phyloP scores from a whole-genome alignment of 2,888 invertebrate genomes.

The Argyresthia goedartella region DNA sequence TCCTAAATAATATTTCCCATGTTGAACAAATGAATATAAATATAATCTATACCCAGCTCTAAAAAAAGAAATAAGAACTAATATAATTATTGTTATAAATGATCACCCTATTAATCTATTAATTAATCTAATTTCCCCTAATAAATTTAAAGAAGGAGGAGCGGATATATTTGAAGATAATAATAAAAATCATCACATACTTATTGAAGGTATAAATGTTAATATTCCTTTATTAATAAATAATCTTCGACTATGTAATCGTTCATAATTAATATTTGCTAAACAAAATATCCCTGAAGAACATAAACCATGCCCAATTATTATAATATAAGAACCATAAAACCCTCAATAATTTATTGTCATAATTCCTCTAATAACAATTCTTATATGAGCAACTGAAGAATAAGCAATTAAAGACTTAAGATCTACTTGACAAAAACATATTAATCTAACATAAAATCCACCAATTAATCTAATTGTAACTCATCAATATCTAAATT shows the following conservation, averaged over 20 bases:
- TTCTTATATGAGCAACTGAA: slow-evolving; percentile 78
- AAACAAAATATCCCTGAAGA: slow-evolving; percentile 77
- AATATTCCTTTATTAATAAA: slow-evolving; percentile 74
- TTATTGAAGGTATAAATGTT: slow-evolving; percentile 69
- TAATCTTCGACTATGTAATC: slow-evolving; percentile 71
- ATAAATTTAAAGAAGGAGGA: slow-evolving; percentile 76
- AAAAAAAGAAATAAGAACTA: slow-evolving; percentile 74
- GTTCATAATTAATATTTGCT: slow-evolving; percentile 75
- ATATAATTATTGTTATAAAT: slow-evolving; percentile 54
- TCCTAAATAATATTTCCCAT: slow-evolving; percentile 66
- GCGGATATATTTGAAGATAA: slow-evolving; percentile 74
- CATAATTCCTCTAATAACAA: slow-evolving; percentile 72
- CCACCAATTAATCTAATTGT: slow-evolving; percentile 70
- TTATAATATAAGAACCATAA: slow-evolving; percentile 66
- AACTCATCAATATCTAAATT: slow-evolving; percentile 65
- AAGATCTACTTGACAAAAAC: slow-evolving; percentile 78
- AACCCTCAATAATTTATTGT: slow-evolving; percentile 67
- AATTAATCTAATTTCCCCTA: slow-evolving; percentile 76
- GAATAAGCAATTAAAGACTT: slow-evolving; percentile 82
- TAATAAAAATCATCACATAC: slow-evolving; percentile 76
- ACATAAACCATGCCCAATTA: slow-evolving; percentile 76
- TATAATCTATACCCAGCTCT: slow-evolving; percentile 75
- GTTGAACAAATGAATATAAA: slow-evolving; percentile 74
- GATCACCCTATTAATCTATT: slow-evolving; percentile 69
- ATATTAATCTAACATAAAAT: slow-evolving; percentile 73